phyloP scores from a whole-genome alignment of 2,888 invertebrate genomes.

The Hybos culiciformis region DNA sequence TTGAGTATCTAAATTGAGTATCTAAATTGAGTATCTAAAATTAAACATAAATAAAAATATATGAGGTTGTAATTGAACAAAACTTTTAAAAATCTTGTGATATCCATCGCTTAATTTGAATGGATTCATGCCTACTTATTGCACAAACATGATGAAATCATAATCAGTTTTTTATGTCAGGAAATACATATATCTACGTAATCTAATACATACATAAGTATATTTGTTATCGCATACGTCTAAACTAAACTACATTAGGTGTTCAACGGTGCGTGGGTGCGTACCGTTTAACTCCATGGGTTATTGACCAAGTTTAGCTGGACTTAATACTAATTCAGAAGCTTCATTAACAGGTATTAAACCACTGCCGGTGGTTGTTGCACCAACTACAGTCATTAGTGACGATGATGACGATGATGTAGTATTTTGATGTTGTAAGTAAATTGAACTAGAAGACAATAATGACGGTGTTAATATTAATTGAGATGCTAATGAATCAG shows the following conservation, averaged over 20 bases:
- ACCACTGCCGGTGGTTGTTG: slow-evolving; percentile 6
- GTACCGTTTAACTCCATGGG: slow-evolving; percentile 1
- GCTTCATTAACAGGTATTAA: slow-evolving; percentile 20
- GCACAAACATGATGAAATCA: too few relatives aligned
- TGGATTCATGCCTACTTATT: too few relatives aligned
- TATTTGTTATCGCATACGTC: background rate
- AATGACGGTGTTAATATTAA: slow-evolving; percentile 13
- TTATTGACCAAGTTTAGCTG: slow-evolving; percentile 35
- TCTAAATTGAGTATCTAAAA: too few relatives aligned
- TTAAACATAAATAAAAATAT: too few relatives aligned
- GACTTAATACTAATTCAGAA: slow-evolving; percentile 33
- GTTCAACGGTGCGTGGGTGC: background rate
- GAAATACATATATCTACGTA: too few relatives aligned
- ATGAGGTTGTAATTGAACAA: too few relatives aligned
- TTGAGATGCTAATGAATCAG: background rate
- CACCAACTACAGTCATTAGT: background rate
- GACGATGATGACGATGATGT: slow-evolving; percentile 5
- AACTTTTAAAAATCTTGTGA: too few relatives aligned
- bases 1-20: too few relatives aligned
- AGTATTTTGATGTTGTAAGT: background rate
- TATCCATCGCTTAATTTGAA: too few relatives aligned
- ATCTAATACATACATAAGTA: too few relatives aligned
- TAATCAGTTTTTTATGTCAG: too few relatives aligned
- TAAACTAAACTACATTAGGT: background rate
- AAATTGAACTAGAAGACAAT: slow-evolving; percentile 1